Conservation (phyloP, 2,888 invertebrate species). For the Acanthosepion esculentum region DNA sequence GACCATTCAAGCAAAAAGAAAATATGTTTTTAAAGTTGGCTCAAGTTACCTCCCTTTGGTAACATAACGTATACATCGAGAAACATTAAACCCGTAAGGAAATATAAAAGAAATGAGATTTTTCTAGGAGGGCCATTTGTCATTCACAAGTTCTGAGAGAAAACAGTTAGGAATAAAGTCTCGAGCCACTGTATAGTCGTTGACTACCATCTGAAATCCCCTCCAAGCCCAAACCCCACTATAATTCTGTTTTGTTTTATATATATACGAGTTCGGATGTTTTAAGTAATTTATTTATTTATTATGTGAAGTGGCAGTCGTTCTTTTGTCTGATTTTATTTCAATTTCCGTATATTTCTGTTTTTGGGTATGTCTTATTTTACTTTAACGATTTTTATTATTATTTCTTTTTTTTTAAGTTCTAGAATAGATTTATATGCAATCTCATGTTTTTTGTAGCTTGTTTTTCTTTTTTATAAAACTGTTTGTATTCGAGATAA, state of each 20-base stretch:
- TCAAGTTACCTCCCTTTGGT: background rate
- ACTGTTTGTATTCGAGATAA: background rate
- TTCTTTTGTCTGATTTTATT: background rate
- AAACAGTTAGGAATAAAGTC: background rate
- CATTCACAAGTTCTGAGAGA: background rate
- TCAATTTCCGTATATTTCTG: background rate
- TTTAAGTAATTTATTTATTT: background rate
- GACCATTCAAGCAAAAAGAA: background rate
- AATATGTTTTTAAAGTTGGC: background rate
- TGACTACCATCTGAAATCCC: background rate
- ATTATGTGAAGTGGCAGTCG: too few relatives aligned
- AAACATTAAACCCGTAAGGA: background rate
- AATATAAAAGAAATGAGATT: background rate
- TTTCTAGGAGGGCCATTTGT: background rate
- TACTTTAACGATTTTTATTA: background rate
- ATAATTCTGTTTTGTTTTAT: background rate
- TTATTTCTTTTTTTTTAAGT: background rate
- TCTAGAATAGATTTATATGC: constrained; percentile 11
- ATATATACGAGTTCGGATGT: background rate
- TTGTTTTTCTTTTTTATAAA: background rate
- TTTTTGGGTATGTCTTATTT: background rate
- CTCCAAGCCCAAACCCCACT: background rate
- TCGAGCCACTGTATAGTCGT: background rate
- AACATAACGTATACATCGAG: background rate
- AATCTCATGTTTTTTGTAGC: background rate